These are phyloP conservation scores for Lasaia peninsularis DNA, from an alignment of 1,140 invertebrate genomes.

Conservation along the genomic window DNA sequence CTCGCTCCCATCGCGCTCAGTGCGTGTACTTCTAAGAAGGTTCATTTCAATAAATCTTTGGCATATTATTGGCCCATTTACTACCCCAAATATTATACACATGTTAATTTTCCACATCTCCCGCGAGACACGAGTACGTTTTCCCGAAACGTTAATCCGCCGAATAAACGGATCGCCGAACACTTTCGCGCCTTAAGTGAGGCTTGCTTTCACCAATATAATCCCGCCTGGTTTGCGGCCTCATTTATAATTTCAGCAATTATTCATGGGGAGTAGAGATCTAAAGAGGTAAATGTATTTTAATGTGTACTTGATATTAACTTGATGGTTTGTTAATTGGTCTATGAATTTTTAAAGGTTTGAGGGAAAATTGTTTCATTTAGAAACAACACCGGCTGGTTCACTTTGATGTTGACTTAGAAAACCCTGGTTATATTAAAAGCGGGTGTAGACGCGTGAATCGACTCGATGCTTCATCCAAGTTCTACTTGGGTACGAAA, in stretches of 20 bases:
- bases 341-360: neutral
- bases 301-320: neutral
- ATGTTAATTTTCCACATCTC: neutral
- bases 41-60: too few relatives aligned
- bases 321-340: neutral
- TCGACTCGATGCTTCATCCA: too few relatives aligned
- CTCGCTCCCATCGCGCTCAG: too few relatives aligned
- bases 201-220: neutral
- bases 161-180: neutral
- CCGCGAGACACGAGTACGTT: neutral
- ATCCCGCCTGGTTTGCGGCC: neutral
- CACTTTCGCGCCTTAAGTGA: neutral
- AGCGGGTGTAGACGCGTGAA: too few relatives aligned
- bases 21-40: too few relatives aligned
- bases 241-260: neutral
- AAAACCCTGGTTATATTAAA: too few relatives aligned
- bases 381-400: neutral
- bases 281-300: neutral
- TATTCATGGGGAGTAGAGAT: neutral
- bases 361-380: too few relatives aligned
- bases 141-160: neutral
- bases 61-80: too few relatives aligned
- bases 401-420: too few relatives aligned
- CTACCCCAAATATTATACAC: neutral
- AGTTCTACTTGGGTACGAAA: too few relatives aligned